Conservation (phyloP, 2,797 vertebrate species). For the Syngnathus acus region DNA sequence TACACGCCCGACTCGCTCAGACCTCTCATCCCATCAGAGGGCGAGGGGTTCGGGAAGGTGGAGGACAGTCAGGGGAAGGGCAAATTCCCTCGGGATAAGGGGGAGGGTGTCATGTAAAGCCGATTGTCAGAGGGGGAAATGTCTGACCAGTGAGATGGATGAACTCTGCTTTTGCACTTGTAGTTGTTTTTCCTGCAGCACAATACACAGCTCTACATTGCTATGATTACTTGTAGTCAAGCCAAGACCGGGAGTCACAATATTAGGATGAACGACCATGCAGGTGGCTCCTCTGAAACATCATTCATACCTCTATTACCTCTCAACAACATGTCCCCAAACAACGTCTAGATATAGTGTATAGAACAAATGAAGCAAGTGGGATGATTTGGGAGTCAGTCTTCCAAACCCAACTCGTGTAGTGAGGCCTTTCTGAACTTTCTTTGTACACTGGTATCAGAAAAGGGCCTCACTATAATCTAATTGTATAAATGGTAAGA, state of each 20-base stretch:
- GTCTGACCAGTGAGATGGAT: slow-evolving; percentile 52
- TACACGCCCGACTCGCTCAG: slow-evolving; percentile 20
- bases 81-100: slow-evolving; percentile 33
- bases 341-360: slow-evolving; percentile 22
- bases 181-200: slow-evolving; percentile 49
- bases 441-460: not conserved
- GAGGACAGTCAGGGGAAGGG: slow-evolving; percentile 38
- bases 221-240: slow-evolving; percentile 62
- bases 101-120: slow-evolving; percentile 36
- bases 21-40: slow-evolving; percentile 26
- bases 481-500: no score
- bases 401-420: not conserved
- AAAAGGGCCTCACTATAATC: not conserved
- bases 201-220: slow-evolving; percentile 39
- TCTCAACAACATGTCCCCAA: slow-evolving; percentile 29
- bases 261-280: slow-evolving; percentile 62
- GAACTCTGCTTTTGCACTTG: slow-evolving; percentile 41
- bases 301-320: slow-evolving; percentile 43
- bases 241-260: slow-evolving; percentile 46
- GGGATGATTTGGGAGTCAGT: not conserved
- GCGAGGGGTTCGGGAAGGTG: slow-evolving; percentile 23
- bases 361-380: not conserved
- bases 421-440: not conserved
- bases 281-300: slow-evolving; percentile 44
- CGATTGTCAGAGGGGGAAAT: slow-evolving; percentile 20